Percentiles rank a stretch among this genome's conserved stretches.
Conservation (phyloP, 2,113 vertebrate species). For the Otus sunia region DNA sequence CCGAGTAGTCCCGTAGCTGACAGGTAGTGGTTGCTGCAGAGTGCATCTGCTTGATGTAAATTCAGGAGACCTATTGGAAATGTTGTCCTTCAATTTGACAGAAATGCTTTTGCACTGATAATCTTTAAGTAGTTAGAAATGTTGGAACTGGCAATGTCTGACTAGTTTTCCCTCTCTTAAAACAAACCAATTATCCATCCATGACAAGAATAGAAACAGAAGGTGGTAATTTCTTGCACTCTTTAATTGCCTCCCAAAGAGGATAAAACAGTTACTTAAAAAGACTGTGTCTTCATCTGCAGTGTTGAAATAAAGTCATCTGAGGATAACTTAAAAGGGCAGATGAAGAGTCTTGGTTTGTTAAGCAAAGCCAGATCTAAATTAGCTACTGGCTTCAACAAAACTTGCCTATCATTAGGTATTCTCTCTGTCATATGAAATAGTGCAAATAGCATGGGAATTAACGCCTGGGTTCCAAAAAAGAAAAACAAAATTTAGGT, state of each 20-base stretch:
- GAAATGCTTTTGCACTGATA: not conserved
- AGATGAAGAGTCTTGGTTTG: slow-evolving; percentile 50
- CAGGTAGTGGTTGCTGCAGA: not conserved
- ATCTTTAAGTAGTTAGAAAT: not conserved
- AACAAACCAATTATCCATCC: slow-evolving; percentile 45
- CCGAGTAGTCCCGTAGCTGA: accelerated
- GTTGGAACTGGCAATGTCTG: not conserved
- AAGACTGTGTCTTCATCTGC: slow-evolving; percentile 25
- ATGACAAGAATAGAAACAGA: slow-evolving; percentile 52
- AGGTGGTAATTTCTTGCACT: slow-evolving; percentile 53
- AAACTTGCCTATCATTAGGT: slow-evolving; percentile 25
- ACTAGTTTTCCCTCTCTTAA: not conserved
- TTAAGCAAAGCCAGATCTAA: slow-evolving; percentile 41
- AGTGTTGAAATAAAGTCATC: slow-evolving; percentile 48
- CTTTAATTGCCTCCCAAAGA: slow-evolving; percentile 68
- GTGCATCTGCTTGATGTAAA: not conserved
- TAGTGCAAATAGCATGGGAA: not conserved
- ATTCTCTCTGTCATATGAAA: slow-evolving; percentile 39
- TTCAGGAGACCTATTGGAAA: not conserved
- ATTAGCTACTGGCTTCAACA: slow-evolving; percentile 41
- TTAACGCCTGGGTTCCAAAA: not conserved
- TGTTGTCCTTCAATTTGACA: not conserved
- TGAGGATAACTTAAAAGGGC: slow-evolving; percentile 66
- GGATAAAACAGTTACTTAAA: slow-evolving; percentile 52
- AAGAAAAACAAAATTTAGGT: not conserved